Conservation (phyloP, 2,797 vertebrate genomes). For the Natrix natrix region DNA sequence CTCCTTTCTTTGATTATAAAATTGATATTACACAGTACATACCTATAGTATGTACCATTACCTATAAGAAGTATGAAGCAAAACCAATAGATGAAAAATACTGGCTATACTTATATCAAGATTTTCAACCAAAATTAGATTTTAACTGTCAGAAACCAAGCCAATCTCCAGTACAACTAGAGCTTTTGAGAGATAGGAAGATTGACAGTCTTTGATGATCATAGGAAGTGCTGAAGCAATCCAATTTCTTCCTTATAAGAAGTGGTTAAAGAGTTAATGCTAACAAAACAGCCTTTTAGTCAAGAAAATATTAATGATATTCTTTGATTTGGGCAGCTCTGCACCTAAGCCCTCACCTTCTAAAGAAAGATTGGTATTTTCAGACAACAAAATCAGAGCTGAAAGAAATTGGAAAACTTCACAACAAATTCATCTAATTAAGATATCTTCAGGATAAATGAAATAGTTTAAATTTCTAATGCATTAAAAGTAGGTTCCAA, state of each 20-base stretch:
- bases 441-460: neutral
- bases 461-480: neutral
- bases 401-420: no score
- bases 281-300: neutral
- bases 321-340: neutral
- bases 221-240: neutral
- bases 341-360: neutral
- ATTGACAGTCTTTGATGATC: neutral
- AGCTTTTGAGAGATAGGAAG: neutral
- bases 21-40: neutral
- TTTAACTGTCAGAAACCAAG: neutral
- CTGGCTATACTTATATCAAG: neutral
- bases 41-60: neutral
- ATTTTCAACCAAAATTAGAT: neutral
- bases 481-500: neutral
- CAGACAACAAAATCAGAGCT: neutral
- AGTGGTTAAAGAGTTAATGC: neutral
- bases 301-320: neutral
- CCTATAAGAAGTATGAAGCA: neutral
- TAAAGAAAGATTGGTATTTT: neutral
- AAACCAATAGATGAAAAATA: neutral
- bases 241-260: neutral
- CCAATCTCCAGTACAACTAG: neutral
- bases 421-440: neutral
- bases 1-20: neutral